Conservation (phyloP, 2,113 vertebrate genomes). For the Nothocercus julius region DNA sequence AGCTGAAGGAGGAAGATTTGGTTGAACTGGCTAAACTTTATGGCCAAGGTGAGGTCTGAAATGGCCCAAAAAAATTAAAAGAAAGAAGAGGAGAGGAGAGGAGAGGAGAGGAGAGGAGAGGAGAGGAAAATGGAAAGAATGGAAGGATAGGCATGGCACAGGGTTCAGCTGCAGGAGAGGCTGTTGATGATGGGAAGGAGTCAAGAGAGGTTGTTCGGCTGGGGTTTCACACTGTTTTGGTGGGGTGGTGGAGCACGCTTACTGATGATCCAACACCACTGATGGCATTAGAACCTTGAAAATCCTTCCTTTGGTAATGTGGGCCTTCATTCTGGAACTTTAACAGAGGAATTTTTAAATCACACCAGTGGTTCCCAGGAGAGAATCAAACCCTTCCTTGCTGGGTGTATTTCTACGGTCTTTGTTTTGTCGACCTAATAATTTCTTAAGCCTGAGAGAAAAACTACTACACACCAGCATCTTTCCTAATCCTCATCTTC, state of each 20-base stretch:
- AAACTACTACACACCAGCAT: neutral
- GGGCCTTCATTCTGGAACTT: neutral
- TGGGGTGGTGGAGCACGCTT: neutral
- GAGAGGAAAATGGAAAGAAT: too few species aligned
- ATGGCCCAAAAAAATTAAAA: neutral
- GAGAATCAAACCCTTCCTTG: neutral
- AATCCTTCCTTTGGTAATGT: neutral
- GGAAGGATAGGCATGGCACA: neutral
- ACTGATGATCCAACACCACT: neutral
- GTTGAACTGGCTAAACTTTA: neutral
- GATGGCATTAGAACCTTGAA: neutral
- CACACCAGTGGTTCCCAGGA: neutral
- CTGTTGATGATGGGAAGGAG: neutral
- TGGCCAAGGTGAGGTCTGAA: neutral
- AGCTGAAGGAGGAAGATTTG: neutral
- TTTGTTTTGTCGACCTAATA: neutral
- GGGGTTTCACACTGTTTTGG: fast-evolving
- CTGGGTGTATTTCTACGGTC: neutral
- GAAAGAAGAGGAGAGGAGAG: neutral
- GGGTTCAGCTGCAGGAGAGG: neutral
- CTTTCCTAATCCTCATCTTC: neutral
- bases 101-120: too few species aligned
- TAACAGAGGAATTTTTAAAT: neutral
- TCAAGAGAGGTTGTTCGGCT: neutral
- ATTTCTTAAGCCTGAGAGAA: neutral